Evolutionary conservation across 1,140 invertebrate species (phyloP).

Genomic region (Drosophila subpulchrella): DNA sequence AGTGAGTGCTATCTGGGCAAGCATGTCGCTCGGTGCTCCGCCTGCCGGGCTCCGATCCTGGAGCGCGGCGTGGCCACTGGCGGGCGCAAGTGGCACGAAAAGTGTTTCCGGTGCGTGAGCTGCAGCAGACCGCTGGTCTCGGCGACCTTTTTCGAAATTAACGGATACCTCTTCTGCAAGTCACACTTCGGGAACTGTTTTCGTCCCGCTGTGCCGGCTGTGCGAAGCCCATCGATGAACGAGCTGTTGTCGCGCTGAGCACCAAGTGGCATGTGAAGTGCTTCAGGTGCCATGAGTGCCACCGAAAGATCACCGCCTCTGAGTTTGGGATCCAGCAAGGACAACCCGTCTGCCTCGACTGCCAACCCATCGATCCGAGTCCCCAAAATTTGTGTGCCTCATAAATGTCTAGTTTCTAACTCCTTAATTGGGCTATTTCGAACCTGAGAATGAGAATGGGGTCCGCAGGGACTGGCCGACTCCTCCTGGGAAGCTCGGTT

Average conservation of each 20-base stretch:
- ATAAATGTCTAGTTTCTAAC: neutral
- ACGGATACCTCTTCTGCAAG: constrained; percentile 56
- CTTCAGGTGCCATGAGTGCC: constrained; percentile 31
- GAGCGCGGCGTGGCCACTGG: constrained; percentile 17
- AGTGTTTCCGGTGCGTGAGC: constrained; percentile 46
- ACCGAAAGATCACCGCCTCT: neutral
- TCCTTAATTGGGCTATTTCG: neutral
- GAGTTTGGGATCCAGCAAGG: constrained; percentile 26
- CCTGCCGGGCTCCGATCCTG: constrained; percentile 26
- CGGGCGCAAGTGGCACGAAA: constrained; percentile 53
- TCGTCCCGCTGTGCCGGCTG: constrained; percentile 45
- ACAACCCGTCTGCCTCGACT: constrained; percentile 26
- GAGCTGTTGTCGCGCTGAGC: constrained; percentile 36
- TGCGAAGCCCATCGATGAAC: constrained; percentile 21
- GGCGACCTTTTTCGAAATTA: constrained; percentile 36
- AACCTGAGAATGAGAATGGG: constrained; percentile 87
- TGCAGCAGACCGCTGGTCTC: constrained; percentile 36
- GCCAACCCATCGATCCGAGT: neutral
- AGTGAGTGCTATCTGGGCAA: constrained; percentile 26
- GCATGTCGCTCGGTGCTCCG: constrained; percentile 28
- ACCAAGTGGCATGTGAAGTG: constrained; percentile 49
- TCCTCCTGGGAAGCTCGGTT: constrained; percentile 85
- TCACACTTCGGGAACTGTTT: constrained; percentile 38
- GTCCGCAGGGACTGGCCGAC: constrained; percentile 88
- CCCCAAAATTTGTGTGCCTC: constrained; percentile 1